Conservation (phyloP, 2,888 invertebrate species). For the Thymelicus sylvestris region DNA sequence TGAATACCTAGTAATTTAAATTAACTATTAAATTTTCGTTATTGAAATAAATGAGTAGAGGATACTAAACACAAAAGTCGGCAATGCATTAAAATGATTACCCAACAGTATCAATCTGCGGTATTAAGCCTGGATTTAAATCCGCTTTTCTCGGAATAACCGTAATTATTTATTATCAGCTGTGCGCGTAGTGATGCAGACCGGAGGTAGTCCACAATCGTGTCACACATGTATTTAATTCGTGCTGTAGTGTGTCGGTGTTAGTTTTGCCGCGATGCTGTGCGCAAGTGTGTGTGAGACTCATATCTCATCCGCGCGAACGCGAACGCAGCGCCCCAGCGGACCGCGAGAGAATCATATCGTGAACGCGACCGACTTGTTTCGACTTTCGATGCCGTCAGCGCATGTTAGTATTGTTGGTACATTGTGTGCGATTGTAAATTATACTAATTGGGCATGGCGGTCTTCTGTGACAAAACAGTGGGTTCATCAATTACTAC, state of each 20-base stretch:
- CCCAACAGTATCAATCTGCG: slow-evolving; percentile 2
- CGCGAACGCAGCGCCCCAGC: slow-evolving; percentile 66
- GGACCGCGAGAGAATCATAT: slow-evolving; percentile 73
- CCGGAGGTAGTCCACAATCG: slow-evolving; percentile 51
- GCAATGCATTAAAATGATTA: neutral
- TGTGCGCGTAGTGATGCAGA: slow-evolving; percentile 43
- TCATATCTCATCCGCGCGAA: slow-evolving; percentile 69
- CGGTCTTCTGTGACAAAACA: slow-evolving; percentile 74
- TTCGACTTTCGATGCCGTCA: slow-evolving; percentile 79
- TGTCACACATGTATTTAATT: slow-evolving; percentile 52
- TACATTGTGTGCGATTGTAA: slow-evolving; percentile 76
- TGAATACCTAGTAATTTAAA: neutral
- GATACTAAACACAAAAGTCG: neutral
- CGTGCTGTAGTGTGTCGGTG: slow-evolving; percentile 52
- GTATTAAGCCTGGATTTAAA: neutral
- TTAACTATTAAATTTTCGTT: neutral
- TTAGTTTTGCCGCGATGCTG: slow-evolving; percentile 58
- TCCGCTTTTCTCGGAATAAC: slow-evolving; percentile 47
- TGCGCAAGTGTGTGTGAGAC: slow-evolving; percentile 54
- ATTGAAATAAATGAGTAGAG: neutral
- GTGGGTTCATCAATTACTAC: slow-evolving; percentile 72
- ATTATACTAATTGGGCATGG: slow-evolving; percentile 82
- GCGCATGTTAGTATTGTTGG: slow-evolving; percentile 64
- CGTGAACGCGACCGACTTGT: slow-evolving; percentile 78
- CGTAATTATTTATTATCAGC: slow-evolving; percentile 60